Evolutionary conservation across 1,140 invertebrate genomes (phyloP), one percentile per base, ranked within the genome.

Genomic region (Bombus impatiens): DNA sequence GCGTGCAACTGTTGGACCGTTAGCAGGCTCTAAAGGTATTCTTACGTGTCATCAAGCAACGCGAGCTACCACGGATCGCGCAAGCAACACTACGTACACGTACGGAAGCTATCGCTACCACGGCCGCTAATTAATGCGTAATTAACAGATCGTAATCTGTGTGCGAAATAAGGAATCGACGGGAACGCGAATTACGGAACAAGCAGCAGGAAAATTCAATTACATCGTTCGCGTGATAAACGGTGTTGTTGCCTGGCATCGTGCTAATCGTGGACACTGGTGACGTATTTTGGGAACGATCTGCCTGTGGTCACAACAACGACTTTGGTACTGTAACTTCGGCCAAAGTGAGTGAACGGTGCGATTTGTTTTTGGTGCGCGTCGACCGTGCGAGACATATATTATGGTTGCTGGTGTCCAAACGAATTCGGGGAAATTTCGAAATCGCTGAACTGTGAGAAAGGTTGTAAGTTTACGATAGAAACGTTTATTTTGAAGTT

Each of bases 91-190:
- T 53, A 22, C 47, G 47, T 53, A 18, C 10, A 40, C 62, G 35
- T n/a, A 62, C n/a, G 70, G n/a, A 76, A 67, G 22, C 44, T 35
- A 37, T 9, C 72, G 59, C 10, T n/a, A 5, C 35, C 42, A n/a
- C 25, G 37, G 57, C 25, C 15, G 70, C 32, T 78, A 84, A 70
- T 70, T 84, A 84, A 84, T 13, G 82, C 18, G 82, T 68, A 57
- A 78, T 84, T 42, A 67, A 68, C 74, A 13, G 82, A 83, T 70
- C 10, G 44, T 37, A 53, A 70, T 78, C 74, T 32, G 18, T 22
- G 32, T n/a, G 59, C 32, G 62, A 57, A 83, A 77, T 40, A 68
- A 78, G 74, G 62, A 76, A 32, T 62, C 65, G 28, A 44, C 9
- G 15, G 15, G 47, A 22, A 37, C 25, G 42, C 13, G 42, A 35